phyloP scores from a whole-genome alignment of 2,113 vertebrate genomes.

The Excalfactoria chinensis region DNA sequence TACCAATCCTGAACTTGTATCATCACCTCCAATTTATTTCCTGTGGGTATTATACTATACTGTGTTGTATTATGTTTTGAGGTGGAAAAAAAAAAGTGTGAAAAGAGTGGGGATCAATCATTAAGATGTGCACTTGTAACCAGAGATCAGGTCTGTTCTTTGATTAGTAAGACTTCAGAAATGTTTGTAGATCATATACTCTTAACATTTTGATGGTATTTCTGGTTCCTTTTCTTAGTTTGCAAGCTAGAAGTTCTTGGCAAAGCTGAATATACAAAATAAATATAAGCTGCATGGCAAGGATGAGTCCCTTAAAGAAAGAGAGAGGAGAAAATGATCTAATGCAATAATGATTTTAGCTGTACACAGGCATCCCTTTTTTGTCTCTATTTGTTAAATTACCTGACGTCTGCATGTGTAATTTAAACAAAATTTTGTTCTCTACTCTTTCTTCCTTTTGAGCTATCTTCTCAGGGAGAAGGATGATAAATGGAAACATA shows the following conservation, averaged over 20 bases:
- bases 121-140: background rate
- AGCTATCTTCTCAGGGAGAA: slow-evolving; percentile 78
- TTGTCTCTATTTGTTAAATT: slow-evolving; percentile 79
- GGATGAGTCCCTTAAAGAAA: background rate
- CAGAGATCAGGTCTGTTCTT: background rate
- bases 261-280: slow-evolving; percentile 47
- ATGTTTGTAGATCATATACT: background rate
- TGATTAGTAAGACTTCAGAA: slow-evolving; percentile 10
- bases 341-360: slow-evolving; percentile 78
- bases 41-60: background rate
- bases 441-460: slow-evolving; percentile 75
- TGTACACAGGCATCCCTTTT: slow-evolving; percentile 70
- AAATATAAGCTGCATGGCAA: slow-evolving; percentile 37
- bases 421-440: slow-evolving; percentile 81
- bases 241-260: slow-evolving; percentile 42
- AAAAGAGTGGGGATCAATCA: background rate
- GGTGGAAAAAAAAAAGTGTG: background rate
- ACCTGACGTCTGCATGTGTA: slow-evolving; percentile 77
- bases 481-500: slow-evolving; percentile 84
- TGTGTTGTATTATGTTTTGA: background rate
- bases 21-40: background rate
- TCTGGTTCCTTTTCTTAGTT: slow-evolving; percentile 15
- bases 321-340: slow-evolving; percentile 68
- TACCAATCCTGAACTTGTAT: background rate
- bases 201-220: background rate